Percentiles rank a stretch among this genome's conserved stretches.
phyloP scores from a whole-genome alignment of 2,888 invertebrate genomes.

The Sisyra terminalis region DNA sequence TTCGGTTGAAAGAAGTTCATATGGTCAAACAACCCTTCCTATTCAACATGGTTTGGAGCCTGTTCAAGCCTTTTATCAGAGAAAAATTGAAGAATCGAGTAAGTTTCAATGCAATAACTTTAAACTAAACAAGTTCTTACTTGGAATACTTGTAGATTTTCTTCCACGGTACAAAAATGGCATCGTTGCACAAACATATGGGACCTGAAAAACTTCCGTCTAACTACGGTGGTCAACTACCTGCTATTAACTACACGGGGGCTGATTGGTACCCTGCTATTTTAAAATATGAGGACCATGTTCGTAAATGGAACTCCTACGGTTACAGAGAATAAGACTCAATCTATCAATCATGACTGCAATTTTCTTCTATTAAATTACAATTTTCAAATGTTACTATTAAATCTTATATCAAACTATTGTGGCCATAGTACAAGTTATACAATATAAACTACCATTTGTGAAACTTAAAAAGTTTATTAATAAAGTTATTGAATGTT shows the following conservation, averaged over 20 bases:
- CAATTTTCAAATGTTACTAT: too few relatives aligned
- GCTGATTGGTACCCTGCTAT: conserved; percentile 64
- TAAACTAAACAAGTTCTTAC: not conserved
- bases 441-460: too few relatives aligned
- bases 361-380: too few relatives aligned
- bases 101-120: conserved; percentile 23
- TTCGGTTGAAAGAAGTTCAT: conserved; percentile 70
- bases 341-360: too few relatives aligned
- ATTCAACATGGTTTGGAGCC: conserved; percentile 69
- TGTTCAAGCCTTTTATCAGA: conserved; percentile 69
- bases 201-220: conserved; percentile 49
- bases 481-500: too few relatives aligned
- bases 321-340: conserved; percentile 24
- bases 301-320: conserved; percentile 49
- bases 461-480: too few relatives aligned
- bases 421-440: too few relatives aligned
- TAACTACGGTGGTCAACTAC: conserved; percentile 59
- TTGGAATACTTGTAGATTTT: conserved; percentile 40
- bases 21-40: conserved; percentile 72
- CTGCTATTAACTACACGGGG: conserved; percentile 59
- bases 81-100: conserved; percentile 64
- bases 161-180: conserved; percentile 72
- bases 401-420: too few relatives aligned
- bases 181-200: conserved; percentile 56
- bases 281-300: conserved; percentile 42